Conservation (phyloP, 2,888 invertebrate genomes). For the Acanthosepion lycidas region DNA sequence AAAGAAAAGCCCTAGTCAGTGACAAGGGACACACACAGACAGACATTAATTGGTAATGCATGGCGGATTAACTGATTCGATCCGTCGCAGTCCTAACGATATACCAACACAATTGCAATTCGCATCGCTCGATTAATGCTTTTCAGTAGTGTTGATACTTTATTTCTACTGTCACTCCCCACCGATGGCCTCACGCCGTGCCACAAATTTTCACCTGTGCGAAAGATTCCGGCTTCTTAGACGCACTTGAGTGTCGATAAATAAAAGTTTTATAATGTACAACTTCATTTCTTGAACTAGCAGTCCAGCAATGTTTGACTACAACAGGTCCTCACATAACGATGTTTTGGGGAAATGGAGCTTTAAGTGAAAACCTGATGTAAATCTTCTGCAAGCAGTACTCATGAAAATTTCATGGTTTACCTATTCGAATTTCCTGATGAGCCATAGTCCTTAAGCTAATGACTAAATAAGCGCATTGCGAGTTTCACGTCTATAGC, state of each 20-base stretch:
- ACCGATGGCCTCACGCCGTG: background rate
- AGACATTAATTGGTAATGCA: background rate
- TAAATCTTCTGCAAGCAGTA: too few relatives aligned
- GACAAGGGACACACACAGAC: conserved; percentile 33
- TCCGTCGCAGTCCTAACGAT: background rate
- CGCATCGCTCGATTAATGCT: conserved; percentile 2
- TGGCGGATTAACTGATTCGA: background rate
- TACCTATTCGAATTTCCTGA: too few relatives aligned
- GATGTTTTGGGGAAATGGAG: background rate
- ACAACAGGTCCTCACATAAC: background rate
- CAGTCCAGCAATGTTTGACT: background rate
- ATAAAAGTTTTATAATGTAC: too few relatives aligned
- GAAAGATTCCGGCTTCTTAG: background rate
- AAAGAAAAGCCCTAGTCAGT: background rate
- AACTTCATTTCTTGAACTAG: too few relatives aligned
- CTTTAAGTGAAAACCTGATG: too few relatives aligned
- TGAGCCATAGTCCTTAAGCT: too few relatives aligned
- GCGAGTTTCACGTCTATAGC: too few relatives aligned
- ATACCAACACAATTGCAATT: background rate
- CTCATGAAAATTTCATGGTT: too few relatives aligned
- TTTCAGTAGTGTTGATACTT: background rate
- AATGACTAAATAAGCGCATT: too few relatives aligned
- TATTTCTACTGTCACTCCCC: background rate
- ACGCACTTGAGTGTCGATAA: too few relatives aligned
- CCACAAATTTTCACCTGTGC: background rate